Conservation (phyloP, 2,797 vertebrate genomes). For the Scyliorhinus canicula region DNA sequence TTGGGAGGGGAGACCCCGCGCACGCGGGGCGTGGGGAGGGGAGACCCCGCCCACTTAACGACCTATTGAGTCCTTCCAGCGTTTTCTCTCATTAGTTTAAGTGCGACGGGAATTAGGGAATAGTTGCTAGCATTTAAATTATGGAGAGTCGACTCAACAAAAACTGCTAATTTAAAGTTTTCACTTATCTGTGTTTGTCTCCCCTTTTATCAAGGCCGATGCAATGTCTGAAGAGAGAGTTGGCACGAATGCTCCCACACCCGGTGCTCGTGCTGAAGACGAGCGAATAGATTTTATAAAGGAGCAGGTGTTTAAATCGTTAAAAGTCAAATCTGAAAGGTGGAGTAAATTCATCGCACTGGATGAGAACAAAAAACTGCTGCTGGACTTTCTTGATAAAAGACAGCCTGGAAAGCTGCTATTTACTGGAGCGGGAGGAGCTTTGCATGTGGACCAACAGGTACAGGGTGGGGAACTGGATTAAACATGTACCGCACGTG, state of each 20-base stretch:
- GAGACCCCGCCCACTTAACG: too few relatives aligned
- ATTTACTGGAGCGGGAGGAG: slow-evolving; percentile 65
- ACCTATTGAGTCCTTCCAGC: not conserved
- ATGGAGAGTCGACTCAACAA: not conserved
- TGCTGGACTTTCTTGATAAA: slow-evolving; percentile 68
- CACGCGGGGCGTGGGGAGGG: too few relatives aligned
- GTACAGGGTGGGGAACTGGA: slow-evolving; percentile 48
- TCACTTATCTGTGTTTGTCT: not conserved
- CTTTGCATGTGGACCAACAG: slow-evolving; percentile 61
- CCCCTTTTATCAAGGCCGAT: not conserved
- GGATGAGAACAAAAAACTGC: slow-evolving; percentile 68
- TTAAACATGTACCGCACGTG: not conserved
- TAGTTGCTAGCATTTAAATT: not conserved
- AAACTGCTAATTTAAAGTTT: not conserved
- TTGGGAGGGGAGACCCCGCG: too few relatives aligned
- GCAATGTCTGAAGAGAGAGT: slow-evolving; percentile 7
- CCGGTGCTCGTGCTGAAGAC: slow-evolving; percentile 47
- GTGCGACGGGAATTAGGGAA: not conserved
- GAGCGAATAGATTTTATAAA: slow-evolving; percentile 69
- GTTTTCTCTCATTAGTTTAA: not conserved
- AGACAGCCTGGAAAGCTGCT: slow-evolving; percentile 56
- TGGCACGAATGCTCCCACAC: too few relatives aligned
- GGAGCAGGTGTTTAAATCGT: slow-evolving; percentile 62
- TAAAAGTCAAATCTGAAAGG: slow-evolving; percentile 69
- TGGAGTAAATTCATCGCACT: slow-evolving; percentile 72